Evolutionary conservation across 2,888 invertebrate species (phyloP).

Genomic region (Amaurobius ferox): DNA sequence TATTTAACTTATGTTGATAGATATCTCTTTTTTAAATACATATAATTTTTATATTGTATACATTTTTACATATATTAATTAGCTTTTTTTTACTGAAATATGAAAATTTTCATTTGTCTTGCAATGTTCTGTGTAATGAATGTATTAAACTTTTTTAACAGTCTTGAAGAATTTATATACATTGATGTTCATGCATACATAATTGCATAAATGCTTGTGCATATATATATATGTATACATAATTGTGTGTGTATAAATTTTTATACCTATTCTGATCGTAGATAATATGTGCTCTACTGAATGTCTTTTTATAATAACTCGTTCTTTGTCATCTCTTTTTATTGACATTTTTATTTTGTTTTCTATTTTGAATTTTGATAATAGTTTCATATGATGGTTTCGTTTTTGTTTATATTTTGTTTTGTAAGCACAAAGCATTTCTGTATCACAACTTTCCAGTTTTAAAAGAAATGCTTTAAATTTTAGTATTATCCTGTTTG

Average conservation of each 20-base stretch:
- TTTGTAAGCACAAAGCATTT: slow-evolving; percentile 3
- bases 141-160: too few species aligned
- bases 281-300: slow-evolving; percentile 1
- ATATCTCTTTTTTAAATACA: too few species aligned
- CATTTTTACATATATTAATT: too few species aligned
- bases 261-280: not conserved
- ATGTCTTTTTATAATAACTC: not conserved
- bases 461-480: slow-evolving; percentile 7
- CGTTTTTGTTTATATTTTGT: not conserved
- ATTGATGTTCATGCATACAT: not conserved
- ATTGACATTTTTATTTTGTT: not conserved
- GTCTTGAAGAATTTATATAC: not conserved
- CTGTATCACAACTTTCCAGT: not conserved
- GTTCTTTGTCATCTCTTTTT: slow-evolving; percentile 1
- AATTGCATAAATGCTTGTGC: not conserved
- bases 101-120: too few species aligned
- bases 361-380: slow-evolving; percentile 1
- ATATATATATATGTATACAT: not conserved
- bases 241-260: not conserved
- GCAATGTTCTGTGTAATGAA: too few species aligned
- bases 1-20: too few species aligned
- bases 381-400: not conserved
- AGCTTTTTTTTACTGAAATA: too few species aligned
- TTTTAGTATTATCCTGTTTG: slow-evolving; percentile 4
- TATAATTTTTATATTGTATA: too few species aligned